Conservation (phyloP, 2,113 vertebrate genomes). For the Dipodomys stephensi region DNA sequence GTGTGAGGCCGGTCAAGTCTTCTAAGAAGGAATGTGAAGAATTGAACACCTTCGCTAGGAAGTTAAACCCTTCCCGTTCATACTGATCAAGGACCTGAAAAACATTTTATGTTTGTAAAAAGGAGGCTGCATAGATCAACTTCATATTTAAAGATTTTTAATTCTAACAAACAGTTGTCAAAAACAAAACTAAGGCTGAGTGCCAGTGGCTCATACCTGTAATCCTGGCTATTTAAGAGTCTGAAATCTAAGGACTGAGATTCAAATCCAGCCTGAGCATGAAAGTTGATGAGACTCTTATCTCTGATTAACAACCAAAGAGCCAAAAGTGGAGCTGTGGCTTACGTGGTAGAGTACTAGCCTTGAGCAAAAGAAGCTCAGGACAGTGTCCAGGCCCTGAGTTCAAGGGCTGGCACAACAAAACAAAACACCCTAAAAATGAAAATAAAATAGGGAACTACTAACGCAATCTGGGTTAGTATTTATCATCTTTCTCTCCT, state of each 20-base stretch:
- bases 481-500: neutral
- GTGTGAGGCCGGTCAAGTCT: slow-evolving; percentile 96
- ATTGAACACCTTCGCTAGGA: slow-evolving; percentile 97
- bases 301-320: too few species aligned
- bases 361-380: too few species aligned
- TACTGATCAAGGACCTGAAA: slow-evolving; percentile 97
- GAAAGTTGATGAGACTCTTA: too few species aligned
- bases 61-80: slow-evolving; percentile 94
- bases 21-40: slow-evolving; percentile 99
- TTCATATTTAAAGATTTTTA: slow-evolving; percentile 5
- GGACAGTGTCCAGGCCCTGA: too few species aligned
- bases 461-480: neutral
- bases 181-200: neutral
- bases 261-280: too few species aligned
- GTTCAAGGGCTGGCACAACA: neutral
- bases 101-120: slow-evolving; percentile 49
- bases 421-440: neutral
- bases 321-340: too few species aligned
- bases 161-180: slow-evolving; percentile 21
- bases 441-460: neutral
- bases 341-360: too few species aligned
- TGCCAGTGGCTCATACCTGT: neutral
- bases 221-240: neutral
- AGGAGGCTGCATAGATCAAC: neutral
- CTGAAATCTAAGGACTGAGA: neutral